These are phyloP conservation scores for Magallana gigas DNA, from an alignment of 1,140 invertebrate genomes.

Conservation along the genomic window DNA sequence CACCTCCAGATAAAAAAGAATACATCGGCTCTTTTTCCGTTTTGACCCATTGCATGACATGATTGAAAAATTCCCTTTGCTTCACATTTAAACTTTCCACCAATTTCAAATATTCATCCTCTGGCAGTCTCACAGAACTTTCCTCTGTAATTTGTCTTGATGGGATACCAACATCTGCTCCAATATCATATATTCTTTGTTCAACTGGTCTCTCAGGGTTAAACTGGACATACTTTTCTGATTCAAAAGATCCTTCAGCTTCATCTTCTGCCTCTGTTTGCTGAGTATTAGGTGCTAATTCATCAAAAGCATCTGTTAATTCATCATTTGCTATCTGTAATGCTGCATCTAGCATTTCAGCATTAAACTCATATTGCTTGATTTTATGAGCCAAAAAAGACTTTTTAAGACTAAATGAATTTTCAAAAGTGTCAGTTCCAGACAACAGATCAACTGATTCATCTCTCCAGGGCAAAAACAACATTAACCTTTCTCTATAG, in stretches of 20 bases:
- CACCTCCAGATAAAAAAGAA: constrained; percentile 49
- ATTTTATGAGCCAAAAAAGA: background rate
- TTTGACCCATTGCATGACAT: constrained; percentile 39
- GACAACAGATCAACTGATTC: too few relatives aligned
- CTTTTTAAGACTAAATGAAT: background rate
- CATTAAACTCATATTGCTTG: constrained; percentile 20
- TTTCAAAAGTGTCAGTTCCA: too few relatives aligned
- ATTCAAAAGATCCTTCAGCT: background rate
- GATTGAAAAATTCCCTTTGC: constrained; percentile 45
- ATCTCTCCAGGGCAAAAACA: too few relatives aligned
- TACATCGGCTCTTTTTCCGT: constrained; percentile 38
- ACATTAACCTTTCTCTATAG: too few relatives aligned
- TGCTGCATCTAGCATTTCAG: constrained; percentile 5
- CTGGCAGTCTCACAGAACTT: background rate
- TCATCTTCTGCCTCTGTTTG: constrained; percentile 11
- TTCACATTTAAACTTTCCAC: constrained; percentile 28
- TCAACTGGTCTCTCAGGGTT: constrained; percentile 41
- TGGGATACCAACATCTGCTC: constrained; percentile 42
- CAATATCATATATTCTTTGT: constrained; percentile 44
- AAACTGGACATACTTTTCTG: constrained; percentile 2
- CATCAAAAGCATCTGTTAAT: background rate
- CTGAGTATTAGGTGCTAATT: constrained; percentile 15
- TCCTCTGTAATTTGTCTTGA: background rate
- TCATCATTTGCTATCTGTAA: background rate
- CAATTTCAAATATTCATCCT: constrained; percentile 40